Evolutionary conservation across 2,797 vertebrate species (phyloP).

Genomic region (Poeciliopsis infans): DNA sequence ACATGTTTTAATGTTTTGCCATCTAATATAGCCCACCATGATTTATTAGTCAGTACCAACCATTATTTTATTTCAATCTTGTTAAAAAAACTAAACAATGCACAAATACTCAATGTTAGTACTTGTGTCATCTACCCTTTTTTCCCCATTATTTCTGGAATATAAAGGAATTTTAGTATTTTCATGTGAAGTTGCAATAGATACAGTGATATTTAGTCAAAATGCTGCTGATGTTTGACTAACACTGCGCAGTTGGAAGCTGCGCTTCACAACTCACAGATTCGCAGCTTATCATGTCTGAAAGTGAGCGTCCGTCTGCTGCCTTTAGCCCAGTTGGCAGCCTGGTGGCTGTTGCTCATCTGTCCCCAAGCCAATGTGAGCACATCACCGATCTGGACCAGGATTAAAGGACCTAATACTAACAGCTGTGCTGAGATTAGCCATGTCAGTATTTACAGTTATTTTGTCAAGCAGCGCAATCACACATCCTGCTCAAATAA

Average conservation of each 20-base stretch:
- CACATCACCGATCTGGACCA: conserved; percentile 75
- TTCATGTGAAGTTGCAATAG: conserved; percentile 30
- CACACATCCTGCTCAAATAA: conserved; percentile 55
- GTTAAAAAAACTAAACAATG: neutral
- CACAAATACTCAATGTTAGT: neutral
- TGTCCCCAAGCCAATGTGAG: conserved; percentile 75
- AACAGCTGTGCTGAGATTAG: conserved; percentile 82
- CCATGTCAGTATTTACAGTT: conserved; percentile 79
- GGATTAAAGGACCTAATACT: conserved; percentile 79
- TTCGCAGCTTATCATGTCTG: conserved; percentile 69
- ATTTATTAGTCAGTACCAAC: neutral
- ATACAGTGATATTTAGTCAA: conserved; percentile 36
- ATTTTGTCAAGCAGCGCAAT: conserved; percentile 72
- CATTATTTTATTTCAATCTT: neutral
- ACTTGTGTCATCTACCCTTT: neutral
- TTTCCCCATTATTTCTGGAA: conserved; percentile 6
- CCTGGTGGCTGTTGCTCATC: conserved; percentile 76
- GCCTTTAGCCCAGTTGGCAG: conserved; percentile 79
- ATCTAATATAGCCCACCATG: neutral
- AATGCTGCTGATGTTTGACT: conserved; percentile 48
- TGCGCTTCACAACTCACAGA: conserved; percentile 51
- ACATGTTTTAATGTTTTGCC: neutral
- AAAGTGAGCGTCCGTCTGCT: conserved; percentile 72
- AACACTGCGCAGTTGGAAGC: conserved; percentile 35
- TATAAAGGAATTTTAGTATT: conserved; percentile 6